phyloP scores from a whole-genome alignment of 2,113 vertebrate species.

The Chionis minor region DNA sequence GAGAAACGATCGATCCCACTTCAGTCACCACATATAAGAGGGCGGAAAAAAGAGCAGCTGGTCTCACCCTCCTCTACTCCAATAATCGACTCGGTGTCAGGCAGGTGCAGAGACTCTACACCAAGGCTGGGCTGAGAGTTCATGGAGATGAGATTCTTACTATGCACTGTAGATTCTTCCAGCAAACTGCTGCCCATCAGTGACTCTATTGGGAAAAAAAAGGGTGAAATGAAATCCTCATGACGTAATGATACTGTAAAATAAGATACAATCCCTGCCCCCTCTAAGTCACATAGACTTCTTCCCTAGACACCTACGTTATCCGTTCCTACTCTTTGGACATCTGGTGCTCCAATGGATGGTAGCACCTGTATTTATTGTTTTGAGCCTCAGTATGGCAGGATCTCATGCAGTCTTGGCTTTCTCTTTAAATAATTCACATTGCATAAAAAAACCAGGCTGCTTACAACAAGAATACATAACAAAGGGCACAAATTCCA shows the following conservation, averaged over 20 bases:
- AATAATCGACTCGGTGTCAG: conserved; percentile 88
- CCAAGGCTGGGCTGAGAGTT: conserved; percentile 78
- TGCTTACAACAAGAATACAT: neutral
- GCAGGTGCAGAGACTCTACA: conserved; percentile 87
- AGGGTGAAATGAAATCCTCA: neutral
- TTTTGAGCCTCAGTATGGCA: neutral
- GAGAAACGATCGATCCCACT: neutral
- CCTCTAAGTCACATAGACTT: neutral
- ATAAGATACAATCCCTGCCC: neutral
- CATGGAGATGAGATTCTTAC: conserved; percentile 86
- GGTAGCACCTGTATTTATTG: neutral
- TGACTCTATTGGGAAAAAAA: conserved; percentile 76
- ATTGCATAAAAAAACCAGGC: neutral
- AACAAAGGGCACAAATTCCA: neutral
- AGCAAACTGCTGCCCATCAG: conserved; percentile 92
- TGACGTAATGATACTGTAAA: neutral
- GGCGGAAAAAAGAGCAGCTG: conserved; percentile 66
- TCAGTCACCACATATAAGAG: conserved; percentile 67
- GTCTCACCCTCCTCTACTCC: conserved; percentile 85
- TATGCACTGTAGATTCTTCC: conserved; percentile 85
- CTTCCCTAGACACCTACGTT: neutral
- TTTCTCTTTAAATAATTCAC: neutral
- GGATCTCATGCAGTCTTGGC: neutral
- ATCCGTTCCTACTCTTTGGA: neutral
- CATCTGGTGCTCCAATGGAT: neutral